Evolutionary conservation across 2,797 vertebrate genomes (phyloP), one percentile per base, ranked within the genome.

Genomic region (Tiaroga cobitis): DNA sequence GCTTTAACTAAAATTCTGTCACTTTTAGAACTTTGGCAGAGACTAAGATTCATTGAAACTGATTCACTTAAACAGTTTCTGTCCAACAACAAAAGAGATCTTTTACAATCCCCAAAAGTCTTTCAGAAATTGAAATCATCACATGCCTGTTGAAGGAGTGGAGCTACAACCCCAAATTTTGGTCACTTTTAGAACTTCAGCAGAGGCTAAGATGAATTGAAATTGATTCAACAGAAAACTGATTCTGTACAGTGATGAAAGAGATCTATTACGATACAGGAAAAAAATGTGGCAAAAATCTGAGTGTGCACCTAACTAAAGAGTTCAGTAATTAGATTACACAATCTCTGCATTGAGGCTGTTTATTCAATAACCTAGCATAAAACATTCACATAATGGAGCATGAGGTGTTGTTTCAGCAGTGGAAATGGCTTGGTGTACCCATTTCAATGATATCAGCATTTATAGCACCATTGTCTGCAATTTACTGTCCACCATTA

Each of bases 321-420:
- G 32, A 76, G 32, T 83, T 76, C 61, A 68, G 59, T 37, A 41
- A 76, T 67, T 76, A 68, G 32, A 67, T 76, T 54, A 41, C 46
- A 41, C 32, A 29, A 54, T 67, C 37, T 75, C 59, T 75, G 72
- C 56, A 75, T 75, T 68, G 72, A 54, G 73, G 61, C 73, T 16
- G 18, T 76, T 76, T 54, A 76, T 68, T 76, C 46, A 68, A 41
- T 83, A 75, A 54, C 61, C n/a, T 76, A 37, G n/a, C 43, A 9
- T 83, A 68, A 76, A 88, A 72, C 80, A 86, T 16, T 63, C 81
- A 86, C 74, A 68, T 84, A 68, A 83, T 68, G 82, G 82, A 76
- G 24, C 61, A 67, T 54, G 72, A 83, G 39, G 26, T 41, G 73
- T 49, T 37, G 34, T 59, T 59, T 69, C 74, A 70, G 74, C 19